Evolutionary conservation across 2,113 vertebrate species (phyloP).

Genomic region (Archocentrus centrarchus): DNA sequence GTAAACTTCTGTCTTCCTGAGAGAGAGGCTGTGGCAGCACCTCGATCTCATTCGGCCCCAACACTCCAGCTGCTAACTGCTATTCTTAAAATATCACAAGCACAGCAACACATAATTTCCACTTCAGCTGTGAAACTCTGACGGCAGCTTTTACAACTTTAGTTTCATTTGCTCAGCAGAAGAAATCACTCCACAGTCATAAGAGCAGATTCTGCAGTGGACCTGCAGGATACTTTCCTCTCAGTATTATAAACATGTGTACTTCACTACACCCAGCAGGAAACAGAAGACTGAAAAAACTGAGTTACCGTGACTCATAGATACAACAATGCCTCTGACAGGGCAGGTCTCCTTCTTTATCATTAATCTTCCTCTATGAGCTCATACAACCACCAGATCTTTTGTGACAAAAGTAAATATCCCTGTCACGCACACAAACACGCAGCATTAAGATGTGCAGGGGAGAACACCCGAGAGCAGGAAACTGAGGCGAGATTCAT

Average conservation of each 20-base stretch:
- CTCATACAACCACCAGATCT: not conserved
- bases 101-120: not conserved
- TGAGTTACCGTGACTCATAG: not conserved
- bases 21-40: not conserved
- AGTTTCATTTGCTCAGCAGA: not conserved
- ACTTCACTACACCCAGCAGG: not conserved
- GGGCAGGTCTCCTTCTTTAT: not conserved
- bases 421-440: not conserved
- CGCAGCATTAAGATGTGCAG: accelerated
- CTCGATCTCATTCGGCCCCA: too few relatives aligned
- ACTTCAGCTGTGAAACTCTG: not conserved
- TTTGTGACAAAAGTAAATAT: not conserved
- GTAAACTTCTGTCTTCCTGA: not conserved
- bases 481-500: not conserved
- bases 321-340: not conserved
- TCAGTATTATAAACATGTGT: not conserved
- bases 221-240: not conserved
- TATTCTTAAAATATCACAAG: conserved; percentile 8
- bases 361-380: not conserved
- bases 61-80: not conserved
- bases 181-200: not conserved
- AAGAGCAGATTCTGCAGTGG: not conserved
- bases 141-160: not conserved
- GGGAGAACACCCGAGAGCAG: not conserved
- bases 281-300: not conserved